Conservation (phyloP, 1,140 invertebrate genomes). For the Diorhabda carinulata region DNA sequence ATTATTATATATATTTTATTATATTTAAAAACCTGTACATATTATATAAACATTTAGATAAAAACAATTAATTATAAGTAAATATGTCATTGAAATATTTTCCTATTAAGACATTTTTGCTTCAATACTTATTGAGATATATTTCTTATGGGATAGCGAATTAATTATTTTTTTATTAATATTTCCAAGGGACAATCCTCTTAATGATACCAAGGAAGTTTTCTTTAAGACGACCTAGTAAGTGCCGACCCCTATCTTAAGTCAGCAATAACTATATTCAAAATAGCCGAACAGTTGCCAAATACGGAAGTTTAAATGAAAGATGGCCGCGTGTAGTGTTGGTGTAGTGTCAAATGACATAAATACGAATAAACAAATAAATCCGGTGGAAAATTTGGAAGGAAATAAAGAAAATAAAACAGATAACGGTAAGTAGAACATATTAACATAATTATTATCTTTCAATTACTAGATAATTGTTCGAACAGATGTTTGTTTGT, state of each 20-base stretch:
- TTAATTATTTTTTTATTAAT: no score
- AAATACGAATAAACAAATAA: slow-evolving; percentile 36
- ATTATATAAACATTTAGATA: no score
- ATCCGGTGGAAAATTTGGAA: slow-evolving; percentile 26
- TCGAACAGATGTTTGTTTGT: slow-evolving; percentile 28
- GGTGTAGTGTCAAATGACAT: slow-evolving; percentile 37
- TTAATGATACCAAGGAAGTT: neutral
- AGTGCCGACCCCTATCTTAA: slow-evolving; percentile 4
- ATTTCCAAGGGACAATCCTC: neutral
- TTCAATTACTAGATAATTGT: neutral
- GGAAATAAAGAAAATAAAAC: slow-evolving; percentile 27
- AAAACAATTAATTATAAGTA: no score
- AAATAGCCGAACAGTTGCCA: slow-evolving; percentile 27
- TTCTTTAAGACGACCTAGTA: slow-evolving; percentile 5
- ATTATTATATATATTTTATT: no score
- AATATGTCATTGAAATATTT: no score
- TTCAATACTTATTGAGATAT: no score
- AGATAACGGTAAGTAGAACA: slow-evolving; percentile 35
- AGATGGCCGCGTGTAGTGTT: slow-evolving; percentile 45
- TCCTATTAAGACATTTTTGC: no score
- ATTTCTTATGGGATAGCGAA: no score
- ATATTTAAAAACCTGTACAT: no score
- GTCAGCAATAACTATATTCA: neutral
- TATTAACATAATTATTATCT: slow-evolving; percentile 7
- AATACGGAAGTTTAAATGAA: slow-evolving; percentile 43